Conservation (phyloP, 2,888 invertebrate genomes). For the Drosophila prolongata region DNA sequence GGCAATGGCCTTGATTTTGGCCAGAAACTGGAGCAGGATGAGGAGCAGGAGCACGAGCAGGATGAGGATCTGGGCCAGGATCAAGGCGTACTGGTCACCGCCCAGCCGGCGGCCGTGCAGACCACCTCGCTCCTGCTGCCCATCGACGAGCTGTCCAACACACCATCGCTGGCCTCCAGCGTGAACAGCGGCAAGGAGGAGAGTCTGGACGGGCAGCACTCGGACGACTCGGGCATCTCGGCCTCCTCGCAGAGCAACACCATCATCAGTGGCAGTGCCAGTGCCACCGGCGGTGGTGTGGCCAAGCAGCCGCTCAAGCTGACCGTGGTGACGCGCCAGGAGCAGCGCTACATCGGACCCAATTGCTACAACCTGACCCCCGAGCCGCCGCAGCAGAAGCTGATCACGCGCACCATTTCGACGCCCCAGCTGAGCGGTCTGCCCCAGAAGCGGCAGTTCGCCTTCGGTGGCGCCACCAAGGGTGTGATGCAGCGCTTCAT, state of each 20-base stretch:
- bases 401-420: slow-evolving; percentile 81
- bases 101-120: slow-evolving; percentile 51
- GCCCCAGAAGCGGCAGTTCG: slow-evolving; percentile 85
- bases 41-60: slow-evolving; percentile 21
- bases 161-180: slow-evolving; percentile 79
- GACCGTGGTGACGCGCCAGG: slow-evolving; percentile 62
- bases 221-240: slow-evolving; percentile 84
- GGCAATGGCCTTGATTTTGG: slow-evolving; percentile 35
- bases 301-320: slow-evolving; percentile 43
- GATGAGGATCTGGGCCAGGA: slow-evolving; percentile 17
- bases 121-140: slow-evolving; percentile 57
- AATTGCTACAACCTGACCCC: slow-evolving; percentile 82
- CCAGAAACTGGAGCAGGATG: slow-evolving; percentile 27
- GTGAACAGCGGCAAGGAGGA: slow-evolving; percentile 81
- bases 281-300: slow-evolving; percentile 21
- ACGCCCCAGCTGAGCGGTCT: slow-evolving; percentile 75
- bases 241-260: slow-evolving; percentile 81
- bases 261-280: slow-evolving; percentile 29
- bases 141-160: slow-evolving; percentile 74
- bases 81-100: slow-evolving; percentile 57
- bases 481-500: slow-evolving; percentile 95
- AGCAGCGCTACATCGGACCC: slow-evolving; percentile 82
- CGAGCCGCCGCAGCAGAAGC: slow-evolving; percentile 83
- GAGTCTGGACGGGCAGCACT: slow-evolving; percentile 81
- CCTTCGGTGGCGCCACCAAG: slow-evolving; percentile 88